Evolutionary conservation across 2,797 vertebrate species (phyloP), one percentile per base, ranked within the genome.

Genomic region (Mareca penelope): DNA sequence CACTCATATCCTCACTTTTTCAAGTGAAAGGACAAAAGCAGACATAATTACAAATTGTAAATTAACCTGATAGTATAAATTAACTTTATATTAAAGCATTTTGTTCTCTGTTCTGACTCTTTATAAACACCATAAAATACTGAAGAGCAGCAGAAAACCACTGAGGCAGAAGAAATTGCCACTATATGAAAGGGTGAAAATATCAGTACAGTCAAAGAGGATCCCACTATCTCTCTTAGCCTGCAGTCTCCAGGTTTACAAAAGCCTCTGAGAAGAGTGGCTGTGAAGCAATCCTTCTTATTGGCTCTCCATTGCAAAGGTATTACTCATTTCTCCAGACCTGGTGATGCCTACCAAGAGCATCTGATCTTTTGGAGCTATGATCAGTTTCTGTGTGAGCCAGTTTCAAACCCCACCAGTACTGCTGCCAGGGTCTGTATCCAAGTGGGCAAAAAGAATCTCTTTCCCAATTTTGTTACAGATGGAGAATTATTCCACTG

Each of bases 281-380:
- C 18, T 39, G 33, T 35, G 35, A 59, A 80, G 21, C 23, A 22
- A 15, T 33, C 17, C 55, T 80, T 39, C 17, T 57, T 24, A 9
- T 8, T 1, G 35, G 28, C 0, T 2, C 69, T 56, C 2, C 3
- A n/a, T 8, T 42, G 15, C 37, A 28, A 52, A 56, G 56, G 56
- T 53, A 40, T 17, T 17, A 31, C 52, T 64, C 67, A 31, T 64
- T 59, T 77, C 65, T 46, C 7, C 10, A 9, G 31, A 10, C 3
- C 3, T 7, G 2, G 42, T 10, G 31, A 2, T 19, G 11, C 10
- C 26, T 50, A 23, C 10, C 24, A 1, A 1, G 40, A 26, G 10
- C n/a, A n/a, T 22, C 3, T 1, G 12, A 15, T 19, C 37, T 35
- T 75, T 64, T 10, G 2, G 57, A 77, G 28, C n/a, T 85, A 6